Evolutionary conservation across 2,797 vertebrate genomes (phyloP).

Genomic region (Platalea minor): DNA sequence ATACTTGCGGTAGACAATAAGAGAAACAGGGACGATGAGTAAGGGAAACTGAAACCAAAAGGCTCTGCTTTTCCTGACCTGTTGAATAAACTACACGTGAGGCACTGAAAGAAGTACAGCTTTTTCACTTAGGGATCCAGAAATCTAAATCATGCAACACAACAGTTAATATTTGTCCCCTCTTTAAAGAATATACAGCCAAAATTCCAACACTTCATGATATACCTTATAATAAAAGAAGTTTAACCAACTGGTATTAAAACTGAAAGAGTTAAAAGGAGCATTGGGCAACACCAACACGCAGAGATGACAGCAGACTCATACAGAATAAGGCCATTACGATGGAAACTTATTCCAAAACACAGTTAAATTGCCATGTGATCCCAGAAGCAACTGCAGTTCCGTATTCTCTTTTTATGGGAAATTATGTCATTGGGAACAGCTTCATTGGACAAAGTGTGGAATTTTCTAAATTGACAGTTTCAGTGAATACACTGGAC

Average conservation of each 20-base stretch:
- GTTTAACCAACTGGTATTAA: not conserved
- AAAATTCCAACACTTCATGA: accelerated
- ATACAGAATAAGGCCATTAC: accelerated
- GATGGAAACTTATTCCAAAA: not conserved
- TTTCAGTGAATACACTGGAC: not conserved
- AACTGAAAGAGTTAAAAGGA: not conserved
- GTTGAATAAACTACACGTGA: not conserved
- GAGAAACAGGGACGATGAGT: not conserved
- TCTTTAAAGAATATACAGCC: not conserved
- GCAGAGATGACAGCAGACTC: not conserved
- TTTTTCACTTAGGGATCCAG: not conserved
- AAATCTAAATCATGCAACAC: not conserved
- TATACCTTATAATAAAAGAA: not conserved
- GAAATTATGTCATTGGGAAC: not conserved
- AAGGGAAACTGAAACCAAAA: not conserved
- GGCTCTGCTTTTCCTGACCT: not conserved
- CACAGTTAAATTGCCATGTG: not conserved
- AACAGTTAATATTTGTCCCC: not conserved
- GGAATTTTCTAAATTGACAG: not conserved
- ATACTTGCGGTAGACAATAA: not conserved
- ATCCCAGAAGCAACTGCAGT: not conserved
- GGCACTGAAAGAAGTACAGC: not conserved
- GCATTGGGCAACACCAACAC: not conserved
- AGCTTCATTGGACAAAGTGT: not conserved
- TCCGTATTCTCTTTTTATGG: constrained; percentile 4